phyloP scores from a whole-genome alignment of 2,888 invertebrate species.

The Oxycera nigricornis region DNA sequence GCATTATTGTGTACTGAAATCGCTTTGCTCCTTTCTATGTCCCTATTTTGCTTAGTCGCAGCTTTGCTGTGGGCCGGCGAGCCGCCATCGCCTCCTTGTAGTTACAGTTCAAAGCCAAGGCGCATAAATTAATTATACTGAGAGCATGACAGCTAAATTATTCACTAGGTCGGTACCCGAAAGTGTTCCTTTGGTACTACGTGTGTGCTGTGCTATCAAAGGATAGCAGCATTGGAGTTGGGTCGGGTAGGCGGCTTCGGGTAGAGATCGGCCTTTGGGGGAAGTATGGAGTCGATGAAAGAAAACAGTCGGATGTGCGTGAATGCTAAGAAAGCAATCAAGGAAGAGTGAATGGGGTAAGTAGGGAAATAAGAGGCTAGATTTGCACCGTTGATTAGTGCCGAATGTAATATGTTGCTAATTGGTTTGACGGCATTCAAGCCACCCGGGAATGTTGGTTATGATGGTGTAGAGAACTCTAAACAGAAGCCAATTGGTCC shows the following conservation, averaged over 20 bases:
- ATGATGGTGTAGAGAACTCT: too few relatives aligned
- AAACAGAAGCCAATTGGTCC: too few relatives aligned
- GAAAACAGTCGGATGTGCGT: background rate
- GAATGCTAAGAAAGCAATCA: background rate
- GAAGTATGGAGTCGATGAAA: conserved; percentile 1
- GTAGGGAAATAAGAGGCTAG: background rate
- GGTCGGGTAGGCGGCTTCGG: background rate
- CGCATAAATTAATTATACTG: conserved; percentile 38
- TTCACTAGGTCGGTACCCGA: conserved; percentile 26
- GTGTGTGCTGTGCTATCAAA: background rate
- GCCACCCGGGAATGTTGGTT: background rate
- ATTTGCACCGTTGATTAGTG: background rate
- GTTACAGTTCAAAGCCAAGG: conserved; percentile 11
- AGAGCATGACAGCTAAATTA: conserved; percentile 40
- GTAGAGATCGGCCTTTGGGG: background rate
- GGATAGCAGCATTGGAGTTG: background rate
- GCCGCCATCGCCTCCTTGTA: background rate
- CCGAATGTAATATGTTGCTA: background rate
- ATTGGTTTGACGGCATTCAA: background rate
- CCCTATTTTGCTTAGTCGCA: background rate
- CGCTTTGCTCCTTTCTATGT: background rate
- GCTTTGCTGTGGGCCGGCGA: background rate
- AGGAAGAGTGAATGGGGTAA: conserved; percentile 5
- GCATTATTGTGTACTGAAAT: background rate
- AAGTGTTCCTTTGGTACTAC: background rate